Percentiles rank a stretch among this genome's conserved stretches.
Evolutionary conservation across 2,888 invertebrate species (phyloP).

Genomic region (Papilio elwesi): DNA sequence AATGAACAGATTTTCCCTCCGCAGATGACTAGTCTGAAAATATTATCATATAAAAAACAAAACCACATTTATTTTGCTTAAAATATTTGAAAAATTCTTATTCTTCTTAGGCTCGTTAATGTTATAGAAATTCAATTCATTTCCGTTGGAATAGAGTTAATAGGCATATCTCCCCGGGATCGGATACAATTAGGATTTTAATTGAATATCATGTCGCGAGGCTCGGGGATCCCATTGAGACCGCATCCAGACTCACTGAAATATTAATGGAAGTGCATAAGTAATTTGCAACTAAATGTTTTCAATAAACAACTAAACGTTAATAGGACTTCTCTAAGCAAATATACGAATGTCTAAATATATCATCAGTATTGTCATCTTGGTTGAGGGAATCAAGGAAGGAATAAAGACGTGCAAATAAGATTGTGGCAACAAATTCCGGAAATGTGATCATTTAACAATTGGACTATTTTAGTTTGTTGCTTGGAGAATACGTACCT

Average conservation of each 20-base stretch:
- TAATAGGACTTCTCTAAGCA: neutral
- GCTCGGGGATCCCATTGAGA: constrained; percentile 45
- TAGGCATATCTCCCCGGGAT: constrained; percentile 54
- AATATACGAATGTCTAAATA: neutral
- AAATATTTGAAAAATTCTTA: too few relatives aligned
- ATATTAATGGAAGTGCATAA: constrained; percentile 31
- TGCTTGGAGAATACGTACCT: too few relatives aligned
- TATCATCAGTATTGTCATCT: too few relatives aligned
- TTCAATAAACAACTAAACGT: neutral
- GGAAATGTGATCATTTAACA: too few relatives aligned
- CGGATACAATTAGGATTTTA: constrained; percentile 64
- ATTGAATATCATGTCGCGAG: constrained; percentile 68
- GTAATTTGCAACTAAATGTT: constrained; percentile 13
- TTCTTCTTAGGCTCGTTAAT: neutral
- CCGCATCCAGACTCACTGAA: constrained; percentile 35
- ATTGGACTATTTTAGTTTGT: too few relatives aligned
- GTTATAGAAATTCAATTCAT: constrained; percentile 43
- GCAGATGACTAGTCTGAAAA: too few relatives aligned
- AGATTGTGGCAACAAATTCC: too few relatives aligned
- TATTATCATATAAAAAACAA: too few relatives aligned
- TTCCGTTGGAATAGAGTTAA: constrained; percentile 48
- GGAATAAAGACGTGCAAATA: too few relatives aligned
- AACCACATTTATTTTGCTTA: too few relatives aligned
- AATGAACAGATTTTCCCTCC: too few relatives aligned
- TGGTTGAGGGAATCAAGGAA: too few relatives aligned